Percentiles rank a stretch among this genome's conserved stretches.
Evolutionary conservation across 53 echinoderm and acorn worm species (phyloP).

Genomic region (Antedon mediterranea): DNA sequence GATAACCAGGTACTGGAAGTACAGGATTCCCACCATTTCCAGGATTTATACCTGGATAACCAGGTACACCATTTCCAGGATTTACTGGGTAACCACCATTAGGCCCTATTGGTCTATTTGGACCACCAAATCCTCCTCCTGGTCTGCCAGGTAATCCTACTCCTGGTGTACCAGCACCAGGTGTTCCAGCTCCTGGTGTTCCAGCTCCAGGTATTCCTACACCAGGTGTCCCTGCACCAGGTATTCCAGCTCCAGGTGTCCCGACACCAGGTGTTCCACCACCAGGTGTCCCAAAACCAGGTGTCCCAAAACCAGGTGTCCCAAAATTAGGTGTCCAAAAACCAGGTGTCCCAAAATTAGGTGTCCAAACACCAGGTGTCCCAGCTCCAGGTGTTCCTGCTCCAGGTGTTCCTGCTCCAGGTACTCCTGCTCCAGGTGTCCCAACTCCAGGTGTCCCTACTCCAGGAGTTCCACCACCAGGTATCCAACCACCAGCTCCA

Average conservation of each 20-base stretch:
- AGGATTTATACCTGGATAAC: not conserved
- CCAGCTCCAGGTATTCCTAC: not conserved
- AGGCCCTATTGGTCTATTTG: not conserved
- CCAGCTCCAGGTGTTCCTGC: too few species aligned
- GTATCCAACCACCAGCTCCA: too few species aligned
- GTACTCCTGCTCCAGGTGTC: not conserved
- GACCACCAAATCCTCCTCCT: not conserved
- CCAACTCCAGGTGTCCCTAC: too few species aligned
- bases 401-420: too few species aligned
- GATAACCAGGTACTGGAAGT: too few species aligned
- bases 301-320: not conserved
- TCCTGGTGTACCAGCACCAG: not conserved
- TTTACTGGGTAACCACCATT: not conserved
- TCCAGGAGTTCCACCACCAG: too few species aligned
- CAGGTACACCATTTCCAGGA: not conserved
- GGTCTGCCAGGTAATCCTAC: not conserved
- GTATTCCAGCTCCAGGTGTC: not conserved
- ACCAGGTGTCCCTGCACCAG: not conserved
- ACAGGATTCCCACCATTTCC: not conserved
- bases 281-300: not conserved
- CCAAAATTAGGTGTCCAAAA: not conserved
- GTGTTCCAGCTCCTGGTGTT: not conserved
- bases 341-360: not conserved
- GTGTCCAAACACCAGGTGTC: not conserved
- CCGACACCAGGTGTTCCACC: not conserved